Percentiles rank a stretch among this genome's conserved stretches.
phyloP scores from a whole-genome alignment of 2,797 vertebrate genomes.

The Clarias platycephalus region DNA sequence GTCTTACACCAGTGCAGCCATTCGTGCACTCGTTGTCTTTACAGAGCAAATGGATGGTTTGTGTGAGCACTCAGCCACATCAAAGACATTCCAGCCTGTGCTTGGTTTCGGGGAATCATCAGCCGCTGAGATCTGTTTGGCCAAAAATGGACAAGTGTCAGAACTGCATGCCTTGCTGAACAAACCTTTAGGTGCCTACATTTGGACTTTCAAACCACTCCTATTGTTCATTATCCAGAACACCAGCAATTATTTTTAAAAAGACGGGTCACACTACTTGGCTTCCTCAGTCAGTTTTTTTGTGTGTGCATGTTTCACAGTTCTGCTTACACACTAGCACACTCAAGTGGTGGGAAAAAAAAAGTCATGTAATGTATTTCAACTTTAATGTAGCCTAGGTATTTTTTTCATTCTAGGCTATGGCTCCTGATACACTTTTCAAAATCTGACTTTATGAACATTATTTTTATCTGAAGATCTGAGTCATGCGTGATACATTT shows the following conservation, averaged over 20 bases:
- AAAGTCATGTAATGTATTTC: slow-evolving; percentile 17
- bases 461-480: slow-evolving; percentile 6
- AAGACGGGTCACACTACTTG: slow-evolving; percentile 3
- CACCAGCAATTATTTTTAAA: slow-evolving; percentile 16
- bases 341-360: slow-evolving; percentile 33
- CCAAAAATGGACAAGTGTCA: slow-evolving; percentile 38
- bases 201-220: slow-evolving; percentile 24
- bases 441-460: slow-evolving; percentile 49
- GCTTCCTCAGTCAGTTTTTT: background rate
- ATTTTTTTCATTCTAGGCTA: background rate
- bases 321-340: slow-evolving; percentile 38
- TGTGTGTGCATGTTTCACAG: slow-evolving; percentile 36
- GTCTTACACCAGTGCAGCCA: slow-evolving; percentile 32
- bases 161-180: slow-evolving; percentile 15
- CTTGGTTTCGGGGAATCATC: slow-evolving; percentile 30
- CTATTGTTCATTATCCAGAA: slow-evolving; percentile 3
- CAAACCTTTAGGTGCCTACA: slow-evolving; percentile 20
- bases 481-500: background rate
- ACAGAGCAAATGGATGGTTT: slow-evolving; percentile 12
- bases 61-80: slow-evolving; percentile 9
- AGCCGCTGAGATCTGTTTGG: slow-evolving; percentile 17
- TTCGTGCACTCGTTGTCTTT: slow-evolving; percentile 34
- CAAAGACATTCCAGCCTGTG: slow-evolving; percentile 50
- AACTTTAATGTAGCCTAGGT: slow-evolving; percentile 13
- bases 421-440: slow-evolving; percentile 35